A percentile compares a stretch with the other conserved stretches of the same genome.
Conservation (phyloP, 2,113 vertebrate genomes). For the Archocentrus centrarchus region DNA sequence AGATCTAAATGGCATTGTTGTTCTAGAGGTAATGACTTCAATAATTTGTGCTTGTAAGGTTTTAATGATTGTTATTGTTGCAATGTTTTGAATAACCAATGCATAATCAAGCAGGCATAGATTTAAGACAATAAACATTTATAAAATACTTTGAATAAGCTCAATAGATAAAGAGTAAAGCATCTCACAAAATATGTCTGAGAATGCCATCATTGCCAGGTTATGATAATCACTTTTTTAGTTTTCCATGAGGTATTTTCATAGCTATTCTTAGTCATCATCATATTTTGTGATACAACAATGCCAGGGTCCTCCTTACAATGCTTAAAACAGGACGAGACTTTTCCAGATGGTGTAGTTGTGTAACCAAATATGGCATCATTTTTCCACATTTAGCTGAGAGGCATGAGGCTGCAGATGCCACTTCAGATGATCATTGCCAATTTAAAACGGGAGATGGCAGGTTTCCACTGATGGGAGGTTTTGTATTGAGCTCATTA, state of each 20-base stretch:
- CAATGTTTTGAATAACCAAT: constrained; percentile 38
- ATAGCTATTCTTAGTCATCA: background rate
- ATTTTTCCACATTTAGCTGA: constrained; percentile 58
- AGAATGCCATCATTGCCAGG: background rate
- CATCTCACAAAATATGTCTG: background rate
- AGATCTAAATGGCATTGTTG: constrained; percentile 40
- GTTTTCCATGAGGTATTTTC: background rate
- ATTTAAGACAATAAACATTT: background rate
- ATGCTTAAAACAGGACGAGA: constrained; percentile 44
- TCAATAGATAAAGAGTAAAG: background rate
- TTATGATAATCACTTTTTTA: background rate
- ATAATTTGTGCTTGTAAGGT: constrained; percentile 35
- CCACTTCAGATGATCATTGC: constrained; percentile 63
- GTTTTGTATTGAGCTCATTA: constrained; percentile 65
- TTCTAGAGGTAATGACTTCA: constrained; percentile 35
- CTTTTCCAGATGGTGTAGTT: constrained; percentile 57
- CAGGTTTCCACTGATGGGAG: constrained; percentile 60
- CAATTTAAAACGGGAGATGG: constrained; percentile 55
- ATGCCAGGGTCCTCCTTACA: constrained; percentile 21
- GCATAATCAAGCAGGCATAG: constrained; percentile 29
- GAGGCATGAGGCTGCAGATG: constrained; percentile 65
- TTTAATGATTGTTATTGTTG: constrained; percentile 26
- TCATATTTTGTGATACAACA: constrained; percentile 3
- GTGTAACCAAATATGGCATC: constrained; percentile 55
- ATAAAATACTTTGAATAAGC: background rate